A percentile compares a stretch with the other conserved stretches of the same genome.
Evolutionary conservation across 2,113 vertebrate species (phyloP).

Genomic region (Ivindomyrus marchei): DNA sequence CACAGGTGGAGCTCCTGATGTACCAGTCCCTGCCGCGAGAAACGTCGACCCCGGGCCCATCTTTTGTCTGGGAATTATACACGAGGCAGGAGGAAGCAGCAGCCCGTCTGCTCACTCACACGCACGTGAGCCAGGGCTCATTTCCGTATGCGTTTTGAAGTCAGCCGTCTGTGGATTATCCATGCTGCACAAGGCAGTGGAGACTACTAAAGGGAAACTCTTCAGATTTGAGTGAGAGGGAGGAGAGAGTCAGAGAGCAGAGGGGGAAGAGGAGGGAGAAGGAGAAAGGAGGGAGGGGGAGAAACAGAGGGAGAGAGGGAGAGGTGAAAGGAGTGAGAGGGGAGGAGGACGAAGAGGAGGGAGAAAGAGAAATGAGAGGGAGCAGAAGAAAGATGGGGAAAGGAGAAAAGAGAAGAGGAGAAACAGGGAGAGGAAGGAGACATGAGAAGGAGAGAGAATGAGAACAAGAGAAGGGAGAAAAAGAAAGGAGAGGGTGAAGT

Average conservation of each 20-base stretch:
- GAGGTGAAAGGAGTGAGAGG: no score
- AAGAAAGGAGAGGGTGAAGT: background rate
- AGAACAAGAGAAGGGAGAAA: background rate
- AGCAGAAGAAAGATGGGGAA: background rate
- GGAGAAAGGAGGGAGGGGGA: background rate
- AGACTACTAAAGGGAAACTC: background rate
- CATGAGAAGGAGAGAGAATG: no score
- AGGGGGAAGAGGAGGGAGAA: background rate
- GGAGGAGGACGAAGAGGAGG: background rate
- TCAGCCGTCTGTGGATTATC: constrained; percentile 6
- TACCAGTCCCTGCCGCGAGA: background rate
- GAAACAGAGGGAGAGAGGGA: background rate
- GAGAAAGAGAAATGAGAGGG: background rate
- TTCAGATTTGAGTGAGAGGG: constrained; percentile 4
- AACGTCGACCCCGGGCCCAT: background rate
- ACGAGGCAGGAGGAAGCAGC: background rate
- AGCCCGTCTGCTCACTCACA: background rate
- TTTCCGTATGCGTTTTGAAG: background rate
- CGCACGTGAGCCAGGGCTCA: background rate
- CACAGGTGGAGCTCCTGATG: background rate
- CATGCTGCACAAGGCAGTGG: background rate
- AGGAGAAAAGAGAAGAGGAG: background rate
- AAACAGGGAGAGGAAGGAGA: background rate
- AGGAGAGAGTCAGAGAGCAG: background rate
- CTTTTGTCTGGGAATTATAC: background rate